Conservation (phyloP, 2,888 invertebrate species). For the Malthinus seriepunctatus region DNA sequence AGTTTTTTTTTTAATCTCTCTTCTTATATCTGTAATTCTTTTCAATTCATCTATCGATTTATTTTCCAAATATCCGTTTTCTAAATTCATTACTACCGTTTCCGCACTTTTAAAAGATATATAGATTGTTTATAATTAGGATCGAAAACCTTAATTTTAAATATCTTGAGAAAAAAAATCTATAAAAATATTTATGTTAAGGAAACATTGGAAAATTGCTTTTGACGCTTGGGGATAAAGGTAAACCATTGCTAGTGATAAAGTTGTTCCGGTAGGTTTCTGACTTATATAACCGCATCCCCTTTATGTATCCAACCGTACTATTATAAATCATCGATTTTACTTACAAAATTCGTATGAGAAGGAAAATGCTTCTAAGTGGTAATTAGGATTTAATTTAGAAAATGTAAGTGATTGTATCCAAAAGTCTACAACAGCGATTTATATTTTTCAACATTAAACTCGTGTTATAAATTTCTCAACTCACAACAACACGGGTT, state of each 20-base stretch:
- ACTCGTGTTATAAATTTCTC: no score
- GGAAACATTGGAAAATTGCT: slow-evolving; percentile 1
- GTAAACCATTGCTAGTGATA: slow-evolving; percentile 1
- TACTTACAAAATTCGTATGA: no score
- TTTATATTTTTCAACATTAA: no score
- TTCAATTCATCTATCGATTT: no score
- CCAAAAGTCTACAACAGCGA: no score
- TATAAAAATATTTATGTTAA: neutral
- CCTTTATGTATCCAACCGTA: neutral
- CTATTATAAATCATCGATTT: neutral
- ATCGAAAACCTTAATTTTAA: neutral
- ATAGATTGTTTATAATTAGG: slow-evolving; percentile 1
- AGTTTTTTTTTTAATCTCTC: no score
- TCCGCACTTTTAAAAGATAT: neutral
- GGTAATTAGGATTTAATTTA: no score
- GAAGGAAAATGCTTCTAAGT: no score
- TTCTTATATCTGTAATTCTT: no score
- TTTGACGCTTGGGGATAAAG: neutral
- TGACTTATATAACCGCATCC: slow-evolving; percentile 6
- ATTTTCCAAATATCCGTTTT: neutral
- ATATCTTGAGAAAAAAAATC: neutral
- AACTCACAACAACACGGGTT: no score
- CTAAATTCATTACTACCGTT: slow-evolving; percentile 5
- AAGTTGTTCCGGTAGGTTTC: slow-evolving; percentile 4
- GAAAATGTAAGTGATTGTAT: no score